These are phyloP conservation scores for Eilema caniola DNA, from an alignment of 2,888 invertebrate genomes.

Conservation along the genomic window DNA sequence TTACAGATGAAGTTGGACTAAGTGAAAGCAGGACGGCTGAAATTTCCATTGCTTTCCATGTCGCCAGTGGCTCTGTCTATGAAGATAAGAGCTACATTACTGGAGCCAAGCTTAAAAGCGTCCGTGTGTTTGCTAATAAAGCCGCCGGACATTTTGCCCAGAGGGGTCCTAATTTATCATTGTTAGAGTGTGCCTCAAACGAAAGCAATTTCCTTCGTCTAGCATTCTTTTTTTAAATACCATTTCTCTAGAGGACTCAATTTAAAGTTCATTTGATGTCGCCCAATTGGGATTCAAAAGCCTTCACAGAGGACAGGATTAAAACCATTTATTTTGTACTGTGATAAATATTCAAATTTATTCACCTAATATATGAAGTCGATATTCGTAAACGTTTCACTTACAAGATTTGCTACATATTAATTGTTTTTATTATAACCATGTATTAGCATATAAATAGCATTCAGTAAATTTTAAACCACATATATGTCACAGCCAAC, in stretches of 20 bases:
- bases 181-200: slow-evolving; percentile 76
- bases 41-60: slow-evolving; percentile 46
- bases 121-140: slow-evolving; percentile 79
- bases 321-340: slow-evolving; percentile 35
- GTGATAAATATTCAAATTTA: slow-evolving; percentile 16
- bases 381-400: not conserved
- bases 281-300: slow-evolving; percentile 61
- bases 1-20: slow-evolving; percentile 57
- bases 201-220: slow-evolving; percentile 76
- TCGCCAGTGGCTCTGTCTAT: slow-evolving; percentile 56
- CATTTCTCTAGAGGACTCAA: slow-evolving; percentile 57
- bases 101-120: slow-evolving; percentile 61
- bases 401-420: not conserved
- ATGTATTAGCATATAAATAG: not conserved
- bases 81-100: slow-evolving; percentile 66
- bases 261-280: slow-evolving; percentile 68
- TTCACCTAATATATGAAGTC: not conserved
- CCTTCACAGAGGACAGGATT: slow-evolving; percentile 40
- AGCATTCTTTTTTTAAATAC: slow-evolving; percentile 65
- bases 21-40: slow-evolving; percentile 48
- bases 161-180: slow-evolving; percentile 80
- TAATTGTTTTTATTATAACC: not conserved
- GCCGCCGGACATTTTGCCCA: slow-evolving; percentile 71
- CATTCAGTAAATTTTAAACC: not conserved
- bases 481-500: not conserved